Percentiles rank a stretch among this genome's conserved stretches.
Evolutionary conservation across 2,113 vertebrate species (phyloP).

Genomic region (Apodemus speciosus): DNA sequence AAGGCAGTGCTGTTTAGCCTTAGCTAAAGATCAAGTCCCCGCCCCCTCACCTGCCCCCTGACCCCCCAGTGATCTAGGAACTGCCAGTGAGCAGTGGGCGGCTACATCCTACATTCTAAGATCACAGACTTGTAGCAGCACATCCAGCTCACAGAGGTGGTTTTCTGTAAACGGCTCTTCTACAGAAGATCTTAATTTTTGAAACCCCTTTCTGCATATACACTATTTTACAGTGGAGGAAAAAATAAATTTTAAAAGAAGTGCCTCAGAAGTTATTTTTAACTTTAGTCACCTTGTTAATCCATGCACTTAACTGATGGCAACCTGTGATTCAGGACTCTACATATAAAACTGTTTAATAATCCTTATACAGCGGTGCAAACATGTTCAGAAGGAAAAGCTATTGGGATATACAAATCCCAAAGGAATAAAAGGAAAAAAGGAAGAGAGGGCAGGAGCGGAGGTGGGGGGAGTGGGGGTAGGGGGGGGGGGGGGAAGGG

Average conservation of each 20-base stretch:
- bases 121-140: background rate
- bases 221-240: background rate
- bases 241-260: background rate
- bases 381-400: slow-evolving; percentile 8
- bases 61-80: background rate
- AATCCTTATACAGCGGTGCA: slow-evolving; percentile 3
- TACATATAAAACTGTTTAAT: background rate
- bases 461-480: fast-evolving
- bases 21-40: background rate
- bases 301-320: background rate
- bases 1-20: background rate
- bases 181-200: background rate
- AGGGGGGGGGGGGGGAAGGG: background rate
- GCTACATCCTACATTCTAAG: background rate
- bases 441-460: background rate
- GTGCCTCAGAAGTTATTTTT: background rate
- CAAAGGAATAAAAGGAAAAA: background rate
- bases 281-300: background rate
- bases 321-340: background rate
- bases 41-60: fast-evolving
- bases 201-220: background rate
- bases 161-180: background rate
- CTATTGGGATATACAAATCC: background rate
- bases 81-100: background rate
- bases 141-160: background rate